Conservation (phyloP, 2,797 vertebrate species). For the Hippoglossus hippoglossus region DNA sequence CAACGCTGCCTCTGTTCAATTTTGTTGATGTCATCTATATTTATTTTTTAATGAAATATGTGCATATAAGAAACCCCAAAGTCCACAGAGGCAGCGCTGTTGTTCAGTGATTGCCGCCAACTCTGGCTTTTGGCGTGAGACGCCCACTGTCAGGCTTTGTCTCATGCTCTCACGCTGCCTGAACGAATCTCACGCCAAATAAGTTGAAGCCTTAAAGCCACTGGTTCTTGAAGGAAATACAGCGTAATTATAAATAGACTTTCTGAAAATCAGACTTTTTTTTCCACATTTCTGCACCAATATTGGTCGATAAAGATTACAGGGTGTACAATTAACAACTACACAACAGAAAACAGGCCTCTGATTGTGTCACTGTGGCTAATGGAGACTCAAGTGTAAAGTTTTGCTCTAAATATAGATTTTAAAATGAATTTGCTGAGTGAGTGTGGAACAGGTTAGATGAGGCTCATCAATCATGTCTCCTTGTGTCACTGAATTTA, state of each 20-base stretch:
- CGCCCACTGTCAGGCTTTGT: neutral
- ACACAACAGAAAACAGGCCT: neutral
- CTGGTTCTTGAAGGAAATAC: neutral
- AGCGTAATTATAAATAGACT: neutral
- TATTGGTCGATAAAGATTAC: neutral
- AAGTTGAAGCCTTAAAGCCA: neutral
- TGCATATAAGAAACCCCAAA: neutral
- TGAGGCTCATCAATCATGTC: too few relatives aligned
- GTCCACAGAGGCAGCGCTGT: neutral
- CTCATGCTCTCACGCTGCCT: conserved; percentile 2
- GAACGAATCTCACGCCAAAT: conserved; percentile 7
- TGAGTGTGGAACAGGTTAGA: too few relatives aligned
- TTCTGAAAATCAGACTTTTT: neutral
- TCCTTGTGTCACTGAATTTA: neutral
- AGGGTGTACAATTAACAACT: neutral
- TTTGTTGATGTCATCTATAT: neutral
- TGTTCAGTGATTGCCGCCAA: neutral
- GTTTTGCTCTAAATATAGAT: neutral
- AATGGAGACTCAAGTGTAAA: neutral
- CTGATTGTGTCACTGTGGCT: neutral
- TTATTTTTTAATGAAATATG: neutral
- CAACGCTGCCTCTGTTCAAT: neutral
- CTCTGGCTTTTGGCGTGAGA: neutral
- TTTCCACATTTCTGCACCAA: neutral
- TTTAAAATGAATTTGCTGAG: neutral